Percentiles rank a stretch among this genome's conserved stretches.
phyloP scores from a whole-genome alignment of 2,797 vertebrate species.

The Corythornis leucogaster region DNA sequence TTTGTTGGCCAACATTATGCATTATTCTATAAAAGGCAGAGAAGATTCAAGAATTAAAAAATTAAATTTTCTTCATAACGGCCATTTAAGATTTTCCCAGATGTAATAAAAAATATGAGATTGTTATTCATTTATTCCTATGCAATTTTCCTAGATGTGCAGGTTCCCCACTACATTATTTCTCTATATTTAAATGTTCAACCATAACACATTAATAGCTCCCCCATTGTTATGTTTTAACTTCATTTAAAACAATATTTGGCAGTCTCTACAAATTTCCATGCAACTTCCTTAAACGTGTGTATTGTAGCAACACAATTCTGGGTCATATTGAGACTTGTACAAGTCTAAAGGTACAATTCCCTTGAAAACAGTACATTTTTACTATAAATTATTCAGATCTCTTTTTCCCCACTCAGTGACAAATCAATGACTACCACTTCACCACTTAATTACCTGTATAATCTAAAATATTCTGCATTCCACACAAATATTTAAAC shows the following conservation, averaged over 20 bases:
- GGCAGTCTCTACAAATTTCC: neutral
- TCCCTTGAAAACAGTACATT: constrained; percentile 21
- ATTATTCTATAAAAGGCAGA: neutral
- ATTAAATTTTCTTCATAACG: neutral
- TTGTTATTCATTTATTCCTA: neutral
- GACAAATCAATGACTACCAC: constrained; percentile 68
- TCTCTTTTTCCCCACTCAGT: constrained; percentile 41
- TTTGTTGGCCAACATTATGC: neutral
- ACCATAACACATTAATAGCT: neutral
- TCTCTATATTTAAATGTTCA: neutral
- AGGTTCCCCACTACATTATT: neutral
- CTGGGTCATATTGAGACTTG: neutral
- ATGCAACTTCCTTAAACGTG: neutral
- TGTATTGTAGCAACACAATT: neutral
- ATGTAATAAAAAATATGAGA: neutral
- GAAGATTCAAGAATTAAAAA: neutral
- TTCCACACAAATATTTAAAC: constrained; percentile 70
- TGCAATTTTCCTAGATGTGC: neutral
- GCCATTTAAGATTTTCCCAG: neutral
- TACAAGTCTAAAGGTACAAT: constrained; percentile 2
- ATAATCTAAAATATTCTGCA: constrained; percentile 64
- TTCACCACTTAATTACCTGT: constrained; percentile 67
- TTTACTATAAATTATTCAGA: constrained; percentile 63
- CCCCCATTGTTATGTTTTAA: neutral
- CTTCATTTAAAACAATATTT: neutral